phyloP scores from a whole-genome alignment of 1,140 invertebrate genomes.

The Drosophila chauvacae region DNA sequence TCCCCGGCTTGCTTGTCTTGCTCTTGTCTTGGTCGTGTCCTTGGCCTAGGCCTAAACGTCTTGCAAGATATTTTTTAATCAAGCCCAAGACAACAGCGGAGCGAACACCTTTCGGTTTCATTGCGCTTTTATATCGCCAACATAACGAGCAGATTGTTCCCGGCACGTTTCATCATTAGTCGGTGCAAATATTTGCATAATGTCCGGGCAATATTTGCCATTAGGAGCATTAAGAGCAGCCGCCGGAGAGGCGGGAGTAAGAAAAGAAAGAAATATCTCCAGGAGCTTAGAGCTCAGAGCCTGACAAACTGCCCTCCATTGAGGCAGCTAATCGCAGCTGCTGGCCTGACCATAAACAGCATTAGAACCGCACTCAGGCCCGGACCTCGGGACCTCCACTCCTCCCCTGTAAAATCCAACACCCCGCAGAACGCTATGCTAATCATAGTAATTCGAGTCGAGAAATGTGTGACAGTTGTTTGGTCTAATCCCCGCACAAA shows the following conservation, averaged over 20 bases:
- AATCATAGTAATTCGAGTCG: conserved; percentile 78
- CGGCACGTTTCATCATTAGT: conserved; percentile 66
- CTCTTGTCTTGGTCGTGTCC: conserved; percentile 43
- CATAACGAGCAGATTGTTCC: conserved; percentile 63
- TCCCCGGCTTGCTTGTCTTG: not conserved
- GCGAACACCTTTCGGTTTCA: conserved; percentile 67
- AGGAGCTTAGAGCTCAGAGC: conserved; percentile 54
- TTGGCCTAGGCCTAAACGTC: conserved; percentile 47
- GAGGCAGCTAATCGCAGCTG: conserved; percentile 49
- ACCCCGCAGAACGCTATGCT: conserved; percentile 48
- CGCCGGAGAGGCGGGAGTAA: not conserved
- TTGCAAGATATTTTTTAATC: conserved; percentile 61
- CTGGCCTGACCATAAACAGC: conserved; percentile 40
- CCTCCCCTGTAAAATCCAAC: conserved; percentile 12
- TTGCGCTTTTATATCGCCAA: conserved; percentile 47
- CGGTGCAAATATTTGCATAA: conserved; percentile 81
- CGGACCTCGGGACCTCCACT: not conserved
- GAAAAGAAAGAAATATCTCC: conserved; percentile 31
- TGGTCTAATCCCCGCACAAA: conserved; percentile 78
- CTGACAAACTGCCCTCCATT: conserved; percentile 56
- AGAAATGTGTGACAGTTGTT: conserved; percentile 80
- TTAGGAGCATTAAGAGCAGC: conserved; percentile 44
- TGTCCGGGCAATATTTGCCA: conserved; percentile 59
- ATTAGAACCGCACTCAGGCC: conserved; percentile 24
- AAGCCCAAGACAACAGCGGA: conserved; percentile 32